phyloP scores from a whole-genome alignment of 37 sponge, comb jelly and placozoan genomes.

The Diacarnus erythraeanus region DNA sequence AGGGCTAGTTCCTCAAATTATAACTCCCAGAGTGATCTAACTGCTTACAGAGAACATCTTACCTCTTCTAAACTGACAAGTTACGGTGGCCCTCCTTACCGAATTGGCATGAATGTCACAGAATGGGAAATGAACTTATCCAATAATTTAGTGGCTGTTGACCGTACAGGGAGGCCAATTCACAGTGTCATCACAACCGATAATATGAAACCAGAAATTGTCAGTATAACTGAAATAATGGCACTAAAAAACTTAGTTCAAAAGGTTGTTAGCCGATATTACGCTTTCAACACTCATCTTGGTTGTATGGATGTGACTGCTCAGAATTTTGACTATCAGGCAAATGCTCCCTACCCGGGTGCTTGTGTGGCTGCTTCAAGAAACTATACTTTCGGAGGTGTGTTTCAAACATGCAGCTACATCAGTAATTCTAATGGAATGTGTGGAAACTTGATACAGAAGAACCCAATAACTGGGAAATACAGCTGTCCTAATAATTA shows the following conservation, averaged over 20 bases:
- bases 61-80: constrained; percentile 33
- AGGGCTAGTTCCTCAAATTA: background rate
- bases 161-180: constrained; percentile 44
- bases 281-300: constrained; percentile 30
- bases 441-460: constrained; percentile 8
- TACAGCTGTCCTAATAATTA: constrained; percentile 43
- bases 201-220: constrained; percentile 35
- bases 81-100: constrained; percentile 50
- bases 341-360: constrained; percentile 12
- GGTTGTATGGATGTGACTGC: constrained; percentile 51
- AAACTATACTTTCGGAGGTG: constrained; percentile 51
- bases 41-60: constrained; percentile 9
- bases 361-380: constrained; percentile 29
- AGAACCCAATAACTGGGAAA: constrained; percentile 42
- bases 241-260: constrained; percentile 7
- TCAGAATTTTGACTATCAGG: constrained; percentile 52
- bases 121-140: constrained; percentile 43
- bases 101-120: constrained; percentile 13
- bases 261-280: constrained; percentile 21
- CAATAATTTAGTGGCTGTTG: constrained; percentile 53
- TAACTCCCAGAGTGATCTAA: background rate
- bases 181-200: constrained; percentile 30
- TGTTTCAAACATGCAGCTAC: constrained; percentile 46
- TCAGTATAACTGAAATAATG: background rate
- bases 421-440: background rate